Percentiles rank a stretch among this genome's conserved stretches.
Evolutionary conservation across 1,140 invertebrate genomes (phyloP).

Genomic region (Liolophura sinensis): DNA sequence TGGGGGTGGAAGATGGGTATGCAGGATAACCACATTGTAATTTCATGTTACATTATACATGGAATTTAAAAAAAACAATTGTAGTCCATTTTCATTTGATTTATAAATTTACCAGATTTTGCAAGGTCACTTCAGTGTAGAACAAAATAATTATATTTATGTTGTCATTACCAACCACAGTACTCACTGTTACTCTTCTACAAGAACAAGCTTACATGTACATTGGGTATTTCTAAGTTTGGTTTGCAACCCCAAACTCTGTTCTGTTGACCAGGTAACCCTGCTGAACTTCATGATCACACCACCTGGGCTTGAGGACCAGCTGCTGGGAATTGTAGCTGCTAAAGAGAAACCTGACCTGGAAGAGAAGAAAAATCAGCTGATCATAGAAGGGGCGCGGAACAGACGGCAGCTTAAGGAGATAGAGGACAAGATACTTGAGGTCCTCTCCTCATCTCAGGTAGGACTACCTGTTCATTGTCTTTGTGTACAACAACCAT

Average conservation of each 20-base stretch:
- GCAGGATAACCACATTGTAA: no score
- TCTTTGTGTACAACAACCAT: neutral
- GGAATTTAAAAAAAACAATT: no score
- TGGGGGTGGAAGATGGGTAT: no score
- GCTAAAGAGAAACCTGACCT: slow-evolving; percentile 63
- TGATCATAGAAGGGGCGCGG: slow-evolving; percentile 86
- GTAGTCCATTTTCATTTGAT: no score
- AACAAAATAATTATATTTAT: no score
- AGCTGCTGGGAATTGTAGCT: slow-evolving; percentile 58
- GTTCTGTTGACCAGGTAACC: slow-evolving; percentile 41
- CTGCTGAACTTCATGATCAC: slow-evolving; percentile 60
- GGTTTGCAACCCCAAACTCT: no score
- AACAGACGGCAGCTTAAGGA: slow-evolving; percentile 89
- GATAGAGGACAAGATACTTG: slow-evolving; percentile 91
- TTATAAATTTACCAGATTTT: no score
- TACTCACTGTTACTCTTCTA: no score
- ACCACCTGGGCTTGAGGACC: slow-evolving; percentile 56
- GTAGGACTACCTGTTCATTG: slow-evolving; percentile 20
- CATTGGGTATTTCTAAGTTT: neutral
- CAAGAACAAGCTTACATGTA: neutral
- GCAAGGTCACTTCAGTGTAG: no score
- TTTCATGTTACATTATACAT: no score
- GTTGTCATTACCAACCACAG: no score
- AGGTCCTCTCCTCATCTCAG: slow-evolving; percentile 73
- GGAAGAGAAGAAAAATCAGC: slow-evolving; percentile 89